Conservation (phyloP, 2,113 vertebrate species). For the Sturnus vulgaris region DNA sequence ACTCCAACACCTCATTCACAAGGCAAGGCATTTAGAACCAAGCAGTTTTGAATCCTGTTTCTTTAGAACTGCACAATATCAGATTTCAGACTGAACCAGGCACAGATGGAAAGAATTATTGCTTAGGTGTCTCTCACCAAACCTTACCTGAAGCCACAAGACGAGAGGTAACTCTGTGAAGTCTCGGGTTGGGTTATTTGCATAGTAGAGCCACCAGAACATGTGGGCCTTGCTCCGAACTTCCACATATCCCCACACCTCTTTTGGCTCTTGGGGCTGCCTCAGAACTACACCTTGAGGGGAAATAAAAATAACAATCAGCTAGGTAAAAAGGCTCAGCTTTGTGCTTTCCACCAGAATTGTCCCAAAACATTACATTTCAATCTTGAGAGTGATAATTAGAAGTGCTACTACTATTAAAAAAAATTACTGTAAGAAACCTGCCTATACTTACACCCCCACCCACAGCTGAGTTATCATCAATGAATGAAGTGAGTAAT, state of each 20-base stretch:
- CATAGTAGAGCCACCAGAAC: constrained; percentile 98
- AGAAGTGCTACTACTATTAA: background rate
- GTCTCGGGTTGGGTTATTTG: constrained; percentile 69
- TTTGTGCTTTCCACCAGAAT: background rate
- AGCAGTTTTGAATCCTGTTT: background rate
- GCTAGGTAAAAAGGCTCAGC: background rate
- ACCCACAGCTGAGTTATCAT: background rate
- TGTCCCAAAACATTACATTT: background rate
- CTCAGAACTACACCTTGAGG: constrained; percentile 41
- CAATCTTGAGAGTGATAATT: background rate
- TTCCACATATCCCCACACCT: constrained; percentile 86
- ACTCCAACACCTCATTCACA: background rate
- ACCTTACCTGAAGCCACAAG: constrained; percentile 93
- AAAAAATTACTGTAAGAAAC: background rate
- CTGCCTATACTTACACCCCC: background rate
- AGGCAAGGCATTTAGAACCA: background rate
- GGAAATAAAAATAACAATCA: background rate
- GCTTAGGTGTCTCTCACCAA: background rate
- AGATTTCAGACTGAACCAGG: background rate
- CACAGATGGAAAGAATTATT: background rate
- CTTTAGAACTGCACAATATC: background rate
- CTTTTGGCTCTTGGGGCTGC: constrained; percentile 55
- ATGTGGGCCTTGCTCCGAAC: constrained; percentile 88
- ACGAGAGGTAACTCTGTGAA: constrained; percentile 83
- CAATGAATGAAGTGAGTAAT: background rate